These are phyloP conservation scores for Xylota segnis DNA, from an alignment of 2,888 invertebrate species.

Conservation along the genomic window DNA sequence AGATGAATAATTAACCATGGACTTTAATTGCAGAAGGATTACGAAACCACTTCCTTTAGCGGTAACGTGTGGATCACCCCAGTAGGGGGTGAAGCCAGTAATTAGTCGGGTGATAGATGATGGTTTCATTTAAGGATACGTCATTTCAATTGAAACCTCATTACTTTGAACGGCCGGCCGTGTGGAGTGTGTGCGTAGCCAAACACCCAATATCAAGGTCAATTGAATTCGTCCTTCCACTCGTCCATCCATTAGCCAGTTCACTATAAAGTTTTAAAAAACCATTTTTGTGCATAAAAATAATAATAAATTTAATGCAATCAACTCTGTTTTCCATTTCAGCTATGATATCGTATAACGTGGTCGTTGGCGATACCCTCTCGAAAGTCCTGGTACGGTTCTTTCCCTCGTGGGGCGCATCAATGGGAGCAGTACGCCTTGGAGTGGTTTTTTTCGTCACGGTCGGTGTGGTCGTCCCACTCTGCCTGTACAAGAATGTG, in stretches of 20 bases:
- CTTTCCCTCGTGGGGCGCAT: constrained; percentile 85
- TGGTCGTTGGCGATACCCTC: constrained; percentile 93
- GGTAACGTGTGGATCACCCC: not conserved
- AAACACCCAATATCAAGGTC: no score
- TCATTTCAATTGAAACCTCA: not conserved
- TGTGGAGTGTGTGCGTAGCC: not conserved
- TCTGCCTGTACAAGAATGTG: constrained; percentile 92
- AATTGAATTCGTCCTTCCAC: no score
- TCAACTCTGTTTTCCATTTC: constrained; percentile 80
- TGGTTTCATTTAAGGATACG: not conserved
- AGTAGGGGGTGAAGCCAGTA: constrained; percentile 1
- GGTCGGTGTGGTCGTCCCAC: constrained; percentile 90
- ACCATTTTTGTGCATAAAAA: no score
- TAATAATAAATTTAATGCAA: no score
- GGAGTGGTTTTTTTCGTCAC: constrained; percentile 89
- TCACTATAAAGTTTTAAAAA: no score
- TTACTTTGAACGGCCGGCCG: not conserved
- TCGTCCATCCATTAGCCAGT: not conserved
- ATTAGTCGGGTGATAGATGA: no score
- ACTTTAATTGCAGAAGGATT: constrained; percentile 9
- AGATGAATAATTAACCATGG: constrained; percentile 19
- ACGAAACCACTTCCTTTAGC: constrained; percentile 5
- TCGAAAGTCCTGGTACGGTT: constrained; percentile 92
- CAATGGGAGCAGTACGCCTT: constrained; percentile 84
- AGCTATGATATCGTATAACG: constrained; percentile 96